phyloP scores from a whole-genome alignment of 92 coral and sea anemone species.

The Bergia puertoricense region DNA sequence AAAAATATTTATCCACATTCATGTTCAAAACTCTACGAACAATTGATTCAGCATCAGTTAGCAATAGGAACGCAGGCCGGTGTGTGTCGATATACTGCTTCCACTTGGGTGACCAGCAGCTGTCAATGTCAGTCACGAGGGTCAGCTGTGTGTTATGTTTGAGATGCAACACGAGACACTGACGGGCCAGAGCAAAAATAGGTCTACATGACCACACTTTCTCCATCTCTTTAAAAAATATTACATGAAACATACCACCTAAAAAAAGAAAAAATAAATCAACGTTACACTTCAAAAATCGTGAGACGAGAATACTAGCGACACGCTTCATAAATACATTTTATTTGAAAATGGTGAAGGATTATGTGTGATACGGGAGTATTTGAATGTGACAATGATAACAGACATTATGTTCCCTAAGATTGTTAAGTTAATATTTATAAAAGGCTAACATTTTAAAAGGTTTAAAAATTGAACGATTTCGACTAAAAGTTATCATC shows the following conservation, averaged over 20 bases:
- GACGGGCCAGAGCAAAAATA: conserved; percentile 22
- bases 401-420: too few species aligned
- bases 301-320: too few species aligned
- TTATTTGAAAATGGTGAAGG: too few species aligned
- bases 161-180: conserved; percentile 17
- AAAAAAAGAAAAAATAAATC: not conserved
- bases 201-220: conserved; percentile 26
- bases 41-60: not conserved
- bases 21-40: not conserved
- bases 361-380: too few species aligned
- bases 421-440: too few species aligned
- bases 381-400: too few species aligned
- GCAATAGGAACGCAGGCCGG: conserved; percentile 25
- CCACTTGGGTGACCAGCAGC: conserved; percentile 35
- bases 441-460: too few species aligned
- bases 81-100: conserved; percentile 15
- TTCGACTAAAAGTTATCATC: too few species aligned
- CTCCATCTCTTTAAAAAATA: conserved; percentile 36
- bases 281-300: not conserved
- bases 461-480: too few species aligned
- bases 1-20: too few species aligned
- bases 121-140: conserved; percentile 18
- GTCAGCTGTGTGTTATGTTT: conserved; percentile 30
- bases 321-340: too few species aligned
- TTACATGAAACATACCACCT: conserved; percentile 31